Conservation (phyloP, 2,797 vertebrate genomes). For the Hippoglossus hippoglossus region DNA sequence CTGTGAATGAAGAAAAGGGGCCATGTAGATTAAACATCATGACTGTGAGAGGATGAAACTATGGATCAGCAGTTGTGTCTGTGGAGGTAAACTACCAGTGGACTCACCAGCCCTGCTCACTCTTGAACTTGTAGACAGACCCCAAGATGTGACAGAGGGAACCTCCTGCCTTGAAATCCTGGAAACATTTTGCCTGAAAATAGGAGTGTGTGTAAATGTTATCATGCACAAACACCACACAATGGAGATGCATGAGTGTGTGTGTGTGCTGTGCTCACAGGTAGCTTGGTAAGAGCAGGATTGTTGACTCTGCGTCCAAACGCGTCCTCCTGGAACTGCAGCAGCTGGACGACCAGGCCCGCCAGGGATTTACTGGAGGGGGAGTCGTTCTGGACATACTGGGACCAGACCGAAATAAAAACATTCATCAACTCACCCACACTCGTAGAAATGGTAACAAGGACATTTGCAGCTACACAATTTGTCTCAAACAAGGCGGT, state of each 20-base stretch:
- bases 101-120: constrained; percentile 98
- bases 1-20: too few relatives aligned
- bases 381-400: constrained; percentile 97
- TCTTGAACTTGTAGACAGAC: constrained; percentile 98
- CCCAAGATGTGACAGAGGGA: constrained; percentile 97
- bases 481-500: too few relatives aligned
- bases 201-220: neutral
- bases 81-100: neutral
- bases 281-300: constrained; percentile 97
- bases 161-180: constrained; percentile 97
- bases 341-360: constrained; percentile 94
- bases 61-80: neutral
- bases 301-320: constrained; percentile 98
- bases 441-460: neutral
- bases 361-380: constrained; percentile 95
- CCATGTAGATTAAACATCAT: too few relatives aligned
- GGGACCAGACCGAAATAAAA: constrained; percentile 31
- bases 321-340: constrained; percentile 98
- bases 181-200: constrained; percentile 94
- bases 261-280: constrained; percentile 80
- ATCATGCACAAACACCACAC: neutral
- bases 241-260: neutral
- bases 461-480: too few relatives aligned
- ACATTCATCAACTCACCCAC: neutral
- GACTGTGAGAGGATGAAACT: too few relatives aligned